Percentiles rank a stretch among this genome's conserved stretches.
These are phyloP conservation scores for Rachycentron canadum DNA, from an alignment of 2,797 vertebrate species.

Conservation along the genomic window DNA sequence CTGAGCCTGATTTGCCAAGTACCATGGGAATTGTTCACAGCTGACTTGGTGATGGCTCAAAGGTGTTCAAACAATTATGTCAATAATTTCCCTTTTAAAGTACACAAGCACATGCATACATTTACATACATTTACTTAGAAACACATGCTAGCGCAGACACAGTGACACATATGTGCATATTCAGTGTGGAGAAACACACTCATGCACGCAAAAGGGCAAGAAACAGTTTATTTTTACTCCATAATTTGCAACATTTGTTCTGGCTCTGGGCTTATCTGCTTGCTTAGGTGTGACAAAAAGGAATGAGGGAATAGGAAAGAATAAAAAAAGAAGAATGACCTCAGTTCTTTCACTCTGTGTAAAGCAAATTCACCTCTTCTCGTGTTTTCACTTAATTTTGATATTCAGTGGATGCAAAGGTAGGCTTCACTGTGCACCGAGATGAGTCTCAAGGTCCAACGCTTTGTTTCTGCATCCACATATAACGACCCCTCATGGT, in stretches of 20 bases:
- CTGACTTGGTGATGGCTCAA: conserved; percentile 87
- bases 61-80: conserved; percentile 85
- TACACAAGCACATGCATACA: conserved; percentile 60
- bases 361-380: conserved; percentile 27
- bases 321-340: conserved; percentile 16
- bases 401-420: conserved; percentile 21
- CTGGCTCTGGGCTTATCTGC: conserved; percentile 69
- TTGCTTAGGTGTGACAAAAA: conserved; percentile 67
- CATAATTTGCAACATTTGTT: conserved; percentile 66
- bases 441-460: conserved; percentile 52
- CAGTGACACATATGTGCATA: conserved; percentile 7
- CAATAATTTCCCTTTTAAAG: conserved; percentile 77
- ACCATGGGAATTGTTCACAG: conserved; percentile 89
- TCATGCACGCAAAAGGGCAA: conserved; percentile 35
- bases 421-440: conserved; percentile 5
- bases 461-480: conserved; percentile 57
- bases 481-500: conserved; percentile 20
- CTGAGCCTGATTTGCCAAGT: conserved; percentile 49
- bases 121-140: conserved; percentile 61
- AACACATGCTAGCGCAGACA: conserved; percentile 29
- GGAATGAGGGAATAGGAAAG: conserved; percentile 16
- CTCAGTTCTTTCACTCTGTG: conserved; percentile 24
- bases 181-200: conserved; percentile 10
- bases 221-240: conserved; percentile 69
- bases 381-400: conserved; percentile 22